phyloP scores from a whole-genome alignment of 2,888 invertebrate species.

The Drosophila ustulata region DNA sequence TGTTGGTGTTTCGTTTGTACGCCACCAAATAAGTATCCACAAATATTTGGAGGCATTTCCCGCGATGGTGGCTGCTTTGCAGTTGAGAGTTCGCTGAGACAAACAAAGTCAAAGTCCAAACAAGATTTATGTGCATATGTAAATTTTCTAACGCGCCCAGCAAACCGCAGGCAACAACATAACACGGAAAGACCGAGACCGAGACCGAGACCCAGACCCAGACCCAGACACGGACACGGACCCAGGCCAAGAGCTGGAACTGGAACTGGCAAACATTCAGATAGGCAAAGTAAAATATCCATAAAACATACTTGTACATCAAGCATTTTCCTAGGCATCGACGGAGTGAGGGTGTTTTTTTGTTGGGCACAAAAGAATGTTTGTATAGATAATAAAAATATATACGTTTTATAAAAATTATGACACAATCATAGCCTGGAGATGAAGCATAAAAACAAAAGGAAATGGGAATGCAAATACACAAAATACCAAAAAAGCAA shows the following conservation, averaged over 20 bases:
- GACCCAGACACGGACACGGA: conserved; percentile 1
- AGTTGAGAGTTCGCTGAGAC: conserved; percentile 23
- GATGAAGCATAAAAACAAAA: conserved; percentile 3
- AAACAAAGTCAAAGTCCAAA: conserved; percentile 73
- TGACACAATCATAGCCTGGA: conserved; percentile 23
- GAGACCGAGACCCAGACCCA: conserved; percentile 13
- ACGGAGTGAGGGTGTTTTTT: background rate
- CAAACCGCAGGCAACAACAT: conserved; percentile 65
- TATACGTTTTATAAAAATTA: conserved; percentile 34
- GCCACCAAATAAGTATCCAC: conserved; percentile 75
- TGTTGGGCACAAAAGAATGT: conserved; percentile 24
- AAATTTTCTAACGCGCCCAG: conserved; percentile 63
- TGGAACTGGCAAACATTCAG: conserved; percentile 58
- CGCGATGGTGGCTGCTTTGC: conserved; percentile 11
- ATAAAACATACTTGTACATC: conserved; percentile 50
- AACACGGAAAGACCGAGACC: conserved; percentile 16
- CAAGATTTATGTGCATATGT: conserved; percentile 78
- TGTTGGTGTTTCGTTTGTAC: conserved; percentile 30
- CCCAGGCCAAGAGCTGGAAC: conserved; percentile 13
- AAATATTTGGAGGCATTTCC: conserved; percentile 72
- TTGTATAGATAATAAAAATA: conserved; percentile 38
- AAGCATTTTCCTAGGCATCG: conserved; percentile 7
- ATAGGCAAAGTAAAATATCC: conserved; percentile 59
- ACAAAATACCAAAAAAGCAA: conserved; percentile 19
- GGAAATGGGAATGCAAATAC: conserved; percentile 24